Base-by-base conservation (phyloP, 2,888 invertebrate genomes). In the Geophilus truncorum region DNA sequence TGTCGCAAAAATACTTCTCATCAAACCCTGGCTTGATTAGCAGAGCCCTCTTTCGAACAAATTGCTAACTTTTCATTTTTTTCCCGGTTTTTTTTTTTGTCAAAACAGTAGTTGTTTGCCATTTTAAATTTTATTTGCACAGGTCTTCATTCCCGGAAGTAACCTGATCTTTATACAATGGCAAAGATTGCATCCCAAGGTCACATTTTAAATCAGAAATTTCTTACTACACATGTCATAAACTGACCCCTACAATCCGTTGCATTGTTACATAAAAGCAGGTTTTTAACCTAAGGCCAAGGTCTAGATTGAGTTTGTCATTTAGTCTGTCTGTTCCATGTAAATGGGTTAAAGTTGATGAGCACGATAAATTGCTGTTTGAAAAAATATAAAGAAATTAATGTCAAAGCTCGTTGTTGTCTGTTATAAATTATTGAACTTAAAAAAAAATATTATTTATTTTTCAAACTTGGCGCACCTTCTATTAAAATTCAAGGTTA, bases 261-360 rank as follows among this genome's bases (percentile, higher is more conserved):
- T 70, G 70, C 28, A 25, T 23, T 70, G n/a, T 18, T 25, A 28
- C 25, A 70, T 70, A 12, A 70, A 70, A 70, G 70, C 23, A 70
- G 70, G 70, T 70, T 70, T 10, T 70, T 70, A 70, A 70, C 70
- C 70, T 70, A 70, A 70, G 70, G 70, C 70, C 70, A 70, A 70
- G 70, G 70, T 70, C 70, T 70, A 51, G 51, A 51, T 51, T 51
- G 51, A 51, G 18, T 51, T 51, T 51, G 51, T 51, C 51, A 51
- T 51, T 51, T 51, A 51, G 18, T 51, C n/a, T 15, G 18, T 51
- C n/a, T 15, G 51, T 51, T 51, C 18, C 51, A 51, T 51, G 51
- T 51, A 51, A 51, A 51, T 51, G 51, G 51, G 51, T 51, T 51
- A 51, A 51, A 51, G 51, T 18, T 51, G 51, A 51, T 51, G 51